Evolutionary conservation across 2,113 vertebrate species (phyloP).

Genomic region (Actenoides lindsayi): DNA sequence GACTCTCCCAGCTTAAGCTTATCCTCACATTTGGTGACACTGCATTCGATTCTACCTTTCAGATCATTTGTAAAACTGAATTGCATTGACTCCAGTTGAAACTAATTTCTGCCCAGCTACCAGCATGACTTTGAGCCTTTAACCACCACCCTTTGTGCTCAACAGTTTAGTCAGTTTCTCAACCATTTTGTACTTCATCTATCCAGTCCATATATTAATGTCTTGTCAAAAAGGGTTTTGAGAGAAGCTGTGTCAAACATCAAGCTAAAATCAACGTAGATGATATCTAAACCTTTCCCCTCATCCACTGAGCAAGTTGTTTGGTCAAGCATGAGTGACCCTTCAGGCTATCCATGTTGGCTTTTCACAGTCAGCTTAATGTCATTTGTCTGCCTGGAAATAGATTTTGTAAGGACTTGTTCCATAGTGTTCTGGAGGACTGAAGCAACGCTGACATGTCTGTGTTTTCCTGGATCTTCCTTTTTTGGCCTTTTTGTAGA

Average conservation of each 20-base stretch:
- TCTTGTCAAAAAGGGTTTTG: background rate
- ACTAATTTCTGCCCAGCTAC: background rate
- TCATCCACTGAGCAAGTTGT: background rate
- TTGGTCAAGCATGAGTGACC: background rate
- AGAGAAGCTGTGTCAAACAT: background rate
- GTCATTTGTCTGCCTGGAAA: background rate
- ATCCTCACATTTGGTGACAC: background rate
- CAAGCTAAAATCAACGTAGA: background rate
- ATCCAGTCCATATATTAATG: background rate
- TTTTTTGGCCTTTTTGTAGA: background rate
- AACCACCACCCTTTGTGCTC: background rate
- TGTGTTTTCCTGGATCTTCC: background rate
- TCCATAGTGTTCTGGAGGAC: background rate
- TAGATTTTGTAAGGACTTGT: background rate
- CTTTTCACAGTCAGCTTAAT: background rate
- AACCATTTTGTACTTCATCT: background rate
- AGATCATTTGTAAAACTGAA: background rate
- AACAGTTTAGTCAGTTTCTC: background rate
- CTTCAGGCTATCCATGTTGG: background rate
- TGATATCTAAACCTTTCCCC: background rate
- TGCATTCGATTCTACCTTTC: background rate
- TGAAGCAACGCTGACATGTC: background rate
- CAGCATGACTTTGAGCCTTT: background rate
- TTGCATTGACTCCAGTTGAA: background rate
- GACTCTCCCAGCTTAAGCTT: background rate